These are phyloP conservation scores for Abrostola tripartita DNA, from an alignment of 2,888 invertebrate genomes.

Conservation along the genomic window DNA sequence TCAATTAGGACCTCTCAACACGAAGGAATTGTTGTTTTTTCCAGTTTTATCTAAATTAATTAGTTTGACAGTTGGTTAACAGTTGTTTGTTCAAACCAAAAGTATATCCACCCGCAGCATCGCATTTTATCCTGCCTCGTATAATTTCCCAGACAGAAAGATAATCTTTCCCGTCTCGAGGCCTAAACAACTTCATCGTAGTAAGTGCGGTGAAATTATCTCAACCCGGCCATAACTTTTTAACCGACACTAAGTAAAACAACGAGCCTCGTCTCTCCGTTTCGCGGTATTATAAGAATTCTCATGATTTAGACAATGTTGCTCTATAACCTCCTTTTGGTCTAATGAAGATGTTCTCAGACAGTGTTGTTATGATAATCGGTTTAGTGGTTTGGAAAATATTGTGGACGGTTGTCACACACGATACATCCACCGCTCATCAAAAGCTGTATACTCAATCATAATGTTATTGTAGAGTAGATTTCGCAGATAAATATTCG, in stretches of 20 bases:
- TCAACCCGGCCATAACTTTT: constrained; percentile 34
- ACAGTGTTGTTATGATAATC: constrained; percentile 26
- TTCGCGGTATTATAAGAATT: constrained; percentile 13
- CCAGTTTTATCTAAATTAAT: constrained; percentile 13
- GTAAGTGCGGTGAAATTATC: constrained; percentile 41
- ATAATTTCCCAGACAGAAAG: constrained; percentile 27
- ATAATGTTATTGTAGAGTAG: constrained; percentile 19
- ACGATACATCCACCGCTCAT: constrained; percentile 9
- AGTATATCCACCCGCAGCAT: constrained; percentile 19
- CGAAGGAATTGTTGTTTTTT: not conserved
- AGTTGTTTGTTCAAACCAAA: constrained; percentile 6
- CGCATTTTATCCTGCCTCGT: constrained; percentile 20
- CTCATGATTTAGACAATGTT: constrained; percentile 5
- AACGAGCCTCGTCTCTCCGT: constrained; percentile 15
- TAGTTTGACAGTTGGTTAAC: constrained; percentile 8
- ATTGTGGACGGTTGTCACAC: constrained; percentile 41
- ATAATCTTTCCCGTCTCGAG: constrained; percentile 39
- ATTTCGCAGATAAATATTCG: constrained; percentile 46
- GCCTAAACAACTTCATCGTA: constrained; percentile 35
- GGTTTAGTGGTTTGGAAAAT: constrained; percentile 45
- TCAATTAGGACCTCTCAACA: not conserved
- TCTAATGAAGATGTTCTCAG: constrained; percentile 22
- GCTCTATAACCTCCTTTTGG: constrained; percentile 9
- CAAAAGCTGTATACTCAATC: constrained; percentile 19
- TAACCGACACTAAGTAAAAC: constrained; percentile 32